Conservation (phyloP, 2,113 vertebrate genomes). For the Daubentonia madagascariensis region DNA sequence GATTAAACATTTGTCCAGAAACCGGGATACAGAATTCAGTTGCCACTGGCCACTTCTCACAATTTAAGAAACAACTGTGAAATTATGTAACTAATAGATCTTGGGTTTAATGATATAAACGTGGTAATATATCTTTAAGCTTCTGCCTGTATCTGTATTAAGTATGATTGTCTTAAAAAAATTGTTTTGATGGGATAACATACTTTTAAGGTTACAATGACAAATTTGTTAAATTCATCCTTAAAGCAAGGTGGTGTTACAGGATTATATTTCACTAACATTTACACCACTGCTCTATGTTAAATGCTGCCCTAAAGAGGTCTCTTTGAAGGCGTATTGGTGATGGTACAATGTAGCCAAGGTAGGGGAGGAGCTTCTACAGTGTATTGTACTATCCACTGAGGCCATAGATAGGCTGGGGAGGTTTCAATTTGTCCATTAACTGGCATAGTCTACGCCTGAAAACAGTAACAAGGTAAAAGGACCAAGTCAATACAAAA, state of each 20-base stretch:
- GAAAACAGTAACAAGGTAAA: background rate
- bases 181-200: background rate
- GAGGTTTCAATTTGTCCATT: background rate
- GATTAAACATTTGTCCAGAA: background rate
- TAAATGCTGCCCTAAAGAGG: background rate
- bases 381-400: rapidly evolving
- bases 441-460: background rate
- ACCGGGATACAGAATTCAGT: background rate
- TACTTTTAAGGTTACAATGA: background rate
- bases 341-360: background rate
- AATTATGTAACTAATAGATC: background rate
- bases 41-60: background rate
- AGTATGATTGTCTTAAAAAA: background rate
- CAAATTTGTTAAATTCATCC: background rate
- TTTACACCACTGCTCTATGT: background rate
- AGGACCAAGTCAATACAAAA: conserved; percentile 74
- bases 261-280: background rate
- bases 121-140: too few species aligned
- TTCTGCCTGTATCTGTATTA: background rate
- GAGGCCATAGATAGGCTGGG: too few species aligned
- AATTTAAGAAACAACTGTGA: background rate
- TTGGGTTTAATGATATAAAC: background rate
- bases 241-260: background rate
- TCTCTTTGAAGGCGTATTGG: background rate
- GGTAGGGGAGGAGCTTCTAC: background rate